Base-by-base conservation (phyloP, 2,797 vertebrate species). In the Acanthornis magna region DNA sequence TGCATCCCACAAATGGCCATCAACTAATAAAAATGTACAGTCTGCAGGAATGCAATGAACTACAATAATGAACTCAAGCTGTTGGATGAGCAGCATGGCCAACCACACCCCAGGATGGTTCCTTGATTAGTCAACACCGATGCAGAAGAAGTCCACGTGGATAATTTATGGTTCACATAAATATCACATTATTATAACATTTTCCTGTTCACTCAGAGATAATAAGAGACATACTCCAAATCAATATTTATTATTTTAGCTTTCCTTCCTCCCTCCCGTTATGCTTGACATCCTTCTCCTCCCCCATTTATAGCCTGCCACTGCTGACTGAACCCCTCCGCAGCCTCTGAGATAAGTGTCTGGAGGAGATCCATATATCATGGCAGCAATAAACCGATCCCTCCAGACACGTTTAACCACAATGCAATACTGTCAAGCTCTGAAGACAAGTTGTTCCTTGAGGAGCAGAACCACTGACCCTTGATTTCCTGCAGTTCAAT, bases 181-280 rank as follows among this genome's bases (percentile, higher is more conserved):
- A 95, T 71, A 89, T 89, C 88, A 76, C 53, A 71, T 90, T 86
- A 90, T 93, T 95, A 76, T 48, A 86, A 79, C 83, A 48, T 94
- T 95, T 91, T 96, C 90, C 79, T 93, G 74, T 94, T 95, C 88
- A 36, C 58, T 88, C 85, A 73, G 77, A 90, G 88, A 85, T 95
- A 95, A 88, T 91, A 93, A 89, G 84, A 91, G 63, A 76, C 61
- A 27, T 91, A 85, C 22, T 94, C 84, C 85, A 96, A 96, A 96
- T 93, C 93, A 94, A 88, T 96, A 95, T 96, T 95, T 96, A 96
- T 96, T 90, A 86, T 95, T 96, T 95, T 70, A 92, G 80, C 68
- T 95, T 94, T 86, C 34, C 87, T 95, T 96, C 88, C 85, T 95
- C 93, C 92, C 68, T 85, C 65, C 85, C 76, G 71, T 89, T 86